These are phyloP conservation scores for Tinea semifulvella DNA, from an alignment of 2,888 invertebrate species.

Conservation along the genomic window DNA sequence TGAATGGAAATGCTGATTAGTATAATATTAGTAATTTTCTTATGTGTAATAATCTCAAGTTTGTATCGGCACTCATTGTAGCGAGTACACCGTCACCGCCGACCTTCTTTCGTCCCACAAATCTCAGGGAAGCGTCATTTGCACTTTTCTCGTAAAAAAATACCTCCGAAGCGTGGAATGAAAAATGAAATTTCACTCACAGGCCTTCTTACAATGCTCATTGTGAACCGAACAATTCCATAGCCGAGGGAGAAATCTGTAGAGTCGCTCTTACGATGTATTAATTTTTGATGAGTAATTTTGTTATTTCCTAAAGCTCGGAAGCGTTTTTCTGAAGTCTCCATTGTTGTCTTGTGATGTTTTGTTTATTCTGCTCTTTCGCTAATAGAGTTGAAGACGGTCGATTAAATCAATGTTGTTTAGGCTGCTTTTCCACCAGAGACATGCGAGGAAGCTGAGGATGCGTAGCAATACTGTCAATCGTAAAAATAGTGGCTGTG, in stretches of 20 bases:
- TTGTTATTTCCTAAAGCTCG: conserved; percentile 12
- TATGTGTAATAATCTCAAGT: conserved; percentile 32
- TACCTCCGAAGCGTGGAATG: conserved; percentile 32
- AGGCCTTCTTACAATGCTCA: conserved; percentile 31
- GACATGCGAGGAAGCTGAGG: too few species aligned
- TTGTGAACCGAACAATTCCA: conserved; percentile 22
- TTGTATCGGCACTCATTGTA: conserved; percentile 28
- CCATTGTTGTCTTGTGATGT: conserved; percentile 7
- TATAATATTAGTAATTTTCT: too few species aligned
- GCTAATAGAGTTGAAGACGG: conserved; percentile 5
- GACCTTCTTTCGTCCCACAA: conserved; percentile 28
- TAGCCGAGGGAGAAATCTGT: conserved; percentile 2
- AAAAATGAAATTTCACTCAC: conserved; percentile 56
- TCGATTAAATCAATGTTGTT: conserved; percentile 7
- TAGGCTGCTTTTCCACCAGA: too few species aligned
- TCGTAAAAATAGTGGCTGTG: too few species aligned
- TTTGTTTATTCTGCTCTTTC: conserved; percentile 11
- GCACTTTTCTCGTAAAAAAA: conserved; percentile 50
- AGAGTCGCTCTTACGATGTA: conserved; percentile 4
- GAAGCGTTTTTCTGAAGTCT: conserved; percentile 10
- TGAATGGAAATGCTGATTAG: too few species aligned
- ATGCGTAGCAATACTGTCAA: too few species aligned
- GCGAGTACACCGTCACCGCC: conserved; percentile 17
- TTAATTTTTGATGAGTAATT: conserved; percentile 14
- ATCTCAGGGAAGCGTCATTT: conserved; percentile 52